Percentiles rank a stretch among this genome's conserved stretches.
phyloP scores from a whole-genome alignment of 1,140 invertebrate genomes.

The Leptopilina boulardi region DNA sequence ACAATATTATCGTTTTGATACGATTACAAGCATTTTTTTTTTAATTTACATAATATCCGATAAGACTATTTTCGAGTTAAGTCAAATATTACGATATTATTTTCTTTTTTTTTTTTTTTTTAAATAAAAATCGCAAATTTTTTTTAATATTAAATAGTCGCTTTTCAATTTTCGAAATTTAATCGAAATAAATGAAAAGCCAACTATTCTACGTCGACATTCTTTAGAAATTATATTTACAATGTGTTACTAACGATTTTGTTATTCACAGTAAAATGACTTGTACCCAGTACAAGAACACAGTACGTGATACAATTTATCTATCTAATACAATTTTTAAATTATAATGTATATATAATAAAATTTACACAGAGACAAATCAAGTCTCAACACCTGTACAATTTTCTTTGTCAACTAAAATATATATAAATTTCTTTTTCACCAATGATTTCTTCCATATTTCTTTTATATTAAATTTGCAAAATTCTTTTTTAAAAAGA shows the following conservation, averaged over 20 bases:
- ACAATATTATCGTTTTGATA: not conserved
- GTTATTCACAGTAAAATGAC: conserved; percentile 8
- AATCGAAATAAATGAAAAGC: not conserved
- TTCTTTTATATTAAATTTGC: not conserved
- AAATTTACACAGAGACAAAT: conserved; percentile 20
- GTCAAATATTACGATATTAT: not conserved
- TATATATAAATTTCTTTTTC: not conserved
- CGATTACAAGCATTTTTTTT: not conserved
- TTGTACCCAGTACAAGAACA: too few species aligned
- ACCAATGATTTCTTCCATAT: not conserved
- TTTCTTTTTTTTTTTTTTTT: not conserved
- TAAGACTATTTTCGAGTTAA: not conserved
- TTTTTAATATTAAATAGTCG: not conserved
- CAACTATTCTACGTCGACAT: not conserved
- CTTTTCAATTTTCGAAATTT: not conserved
- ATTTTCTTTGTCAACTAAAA: conserved; percentile 10
- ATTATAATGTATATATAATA: conserved; percentile 7
- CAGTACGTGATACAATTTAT: not conserved
- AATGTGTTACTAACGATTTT: conserved; percentile 8
- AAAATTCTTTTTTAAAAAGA: too few species aligned
- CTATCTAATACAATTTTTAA: conserved; percentile 9
- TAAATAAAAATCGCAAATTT: conserved; percentile 8
- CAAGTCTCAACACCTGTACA: not conserved
- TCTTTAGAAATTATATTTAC: conserved; percentile 4
- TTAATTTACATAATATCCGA: not conserved